Percentiles rank a stretch among this genome's conserved stretches.
Conservation (phyloP, 2,113 vertebrate species). For the Mesembrinibis cayennensis region DNA sequence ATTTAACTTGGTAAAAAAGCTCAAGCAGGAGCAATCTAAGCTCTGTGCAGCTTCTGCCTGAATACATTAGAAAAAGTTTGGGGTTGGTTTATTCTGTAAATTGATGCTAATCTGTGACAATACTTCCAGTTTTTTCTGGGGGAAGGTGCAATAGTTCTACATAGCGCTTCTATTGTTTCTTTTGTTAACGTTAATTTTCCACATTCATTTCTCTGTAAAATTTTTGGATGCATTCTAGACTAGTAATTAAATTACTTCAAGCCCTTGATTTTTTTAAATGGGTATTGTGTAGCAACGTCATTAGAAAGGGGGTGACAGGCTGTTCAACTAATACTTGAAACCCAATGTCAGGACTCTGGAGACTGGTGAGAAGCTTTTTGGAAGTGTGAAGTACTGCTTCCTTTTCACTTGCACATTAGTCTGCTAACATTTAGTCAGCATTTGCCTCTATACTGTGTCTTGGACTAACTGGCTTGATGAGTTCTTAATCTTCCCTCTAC, state of each 20-base stretch:
- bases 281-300: not conserved
- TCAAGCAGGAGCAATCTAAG: not conserved
- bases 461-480: not conserved
- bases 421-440: not conserved
- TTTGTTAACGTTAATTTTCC: not conserved
- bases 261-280: not conserved
- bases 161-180: not conserved
- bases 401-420: not conserved
- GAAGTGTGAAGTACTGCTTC: not conserved
- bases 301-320: not conserved
- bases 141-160: not conserved
- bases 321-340: not conserved
- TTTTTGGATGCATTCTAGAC: not conserved
- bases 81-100: not conserved
- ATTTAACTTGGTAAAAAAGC: not conserved
- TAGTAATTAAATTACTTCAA: not conserved
- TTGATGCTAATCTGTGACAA: not conserved
- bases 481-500: not conserved
- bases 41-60: not conserved
- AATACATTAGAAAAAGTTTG: not conserved
- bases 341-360: not conserved
- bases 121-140: not conserved
- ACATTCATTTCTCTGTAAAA: not conserved
- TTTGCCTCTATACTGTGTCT: not conserved
- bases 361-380: not conserved